Conservation (phyloP, 2,113 vertebrate genomes). For the Ahaetulla prasina region DNA sequence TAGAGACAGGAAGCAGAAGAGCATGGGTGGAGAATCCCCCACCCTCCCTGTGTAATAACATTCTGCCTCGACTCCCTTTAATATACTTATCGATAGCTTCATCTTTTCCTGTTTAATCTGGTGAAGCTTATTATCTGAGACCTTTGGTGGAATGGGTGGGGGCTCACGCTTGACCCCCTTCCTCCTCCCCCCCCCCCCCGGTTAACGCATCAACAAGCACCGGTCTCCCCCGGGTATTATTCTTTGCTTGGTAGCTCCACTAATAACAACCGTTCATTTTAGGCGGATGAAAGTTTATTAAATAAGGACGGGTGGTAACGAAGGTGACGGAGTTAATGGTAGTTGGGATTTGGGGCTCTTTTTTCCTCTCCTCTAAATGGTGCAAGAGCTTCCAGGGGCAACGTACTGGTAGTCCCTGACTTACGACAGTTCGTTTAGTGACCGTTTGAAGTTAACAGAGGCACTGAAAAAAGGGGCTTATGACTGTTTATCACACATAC, state of each 20-base stretch:
- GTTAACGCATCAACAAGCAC: slow-evolving; percentile 60
- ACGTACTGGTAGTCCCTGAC: background rate
- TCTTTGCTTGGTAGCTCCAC: slow-evolving; percentile 69
- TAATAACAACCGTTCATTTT: slow-evolving; percentile 73
- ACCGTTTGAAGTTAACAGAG: background rate
- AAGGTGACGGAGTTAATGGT: slow-evolving; percentile 40
- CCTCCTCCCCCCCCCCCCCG: slow-evolving; percentile 43
- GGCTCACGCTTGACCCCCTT: slow-evolving; percentile 71
- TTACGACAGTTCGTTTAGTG: background rate
- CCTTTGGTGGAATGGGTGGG: slow-evolving; percentile 68
- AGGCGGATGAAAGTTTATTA: slow-evolving; percentile 71
- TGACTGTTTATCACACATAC: too few species aligned
- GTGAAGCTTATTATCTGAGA: slow-evolving; percentile 61
- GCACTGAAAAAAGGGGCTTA: too few species aligned
- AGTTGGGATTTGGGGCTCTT: slow-evolving; percentile 9
- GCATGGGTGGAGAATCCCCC: background rate
- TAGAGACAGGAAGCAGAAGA: slow-evolving; percentile 21
- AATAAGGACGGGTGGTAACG: slow-evolving; percentile 63
- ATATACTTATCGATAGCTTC: slow-evolving; percentile 53
- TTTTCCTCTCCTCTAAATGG: background rate
- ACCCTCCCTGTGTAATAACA: slow-evolving; percentile 27
- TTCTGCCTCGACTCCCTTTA: background rate
- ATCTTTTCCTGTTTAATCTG: slow-evolving; percentile 54
- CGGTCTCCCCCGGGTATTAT: slow-evolving; percentile 66
- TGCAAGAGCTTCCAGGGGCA: background rate